A percentile compares a stretch with the other conserved stretches of the same genome.
phyloP scores from a whole-genome alignment of 64 coral and sea anemone genomes.

The Actinia tenebrosa region DNA sequence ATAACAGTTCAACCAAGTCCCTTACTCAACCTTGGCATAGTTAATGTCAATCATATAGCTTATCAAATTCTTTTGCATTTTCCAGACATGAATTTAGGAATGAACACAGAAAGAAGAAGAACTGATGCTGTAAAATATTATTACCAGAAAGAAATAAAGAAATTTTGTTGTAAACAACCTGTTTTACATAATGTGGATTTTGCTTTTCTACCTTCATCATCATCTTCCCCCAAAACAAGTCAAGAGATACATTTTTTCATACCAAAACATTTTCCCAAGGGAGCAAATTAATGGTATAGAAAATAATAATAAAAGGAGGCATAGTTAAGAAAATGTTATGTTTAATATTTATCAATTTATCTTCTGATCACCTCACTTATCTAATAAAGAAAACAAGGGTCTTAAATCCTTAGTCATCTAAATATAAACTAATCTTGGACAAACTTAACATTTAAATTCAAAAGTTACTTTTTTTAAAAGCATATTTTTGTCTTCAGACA shows the following conservation, averaged over 20 bases:
- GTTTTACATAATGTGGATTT: neutral
- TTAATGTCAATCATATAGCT: neutral
- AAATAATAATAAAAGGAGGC: neutral
- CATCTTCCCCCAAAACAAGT: too few relatives aligned
- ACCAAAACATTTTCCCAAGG: too few relatives aligned
- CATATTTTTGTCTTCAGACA: neutral
- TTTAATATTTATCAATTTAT: neutral
- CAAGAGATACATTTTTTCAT: too few relatives aligned
- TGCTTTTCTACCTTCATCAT: neutral
- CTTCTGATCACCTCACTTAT: neutral
- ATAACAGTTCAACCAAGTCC: too few relatives aligned
- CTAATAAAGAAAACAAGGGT: neutral
- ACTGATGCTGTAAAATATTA: neutral
- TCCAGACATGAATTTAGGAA: constrained; percentile 4
- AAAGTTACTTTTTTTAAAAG: neutral
- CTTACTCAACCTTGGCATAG: too few relatives aligned
- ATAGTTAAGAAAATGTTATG: neutral
- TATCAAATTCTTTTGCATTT: neutral
- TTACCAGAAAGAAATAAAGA: neutral
- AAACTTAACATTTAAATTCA: neutral
- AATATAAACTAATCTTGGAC: neutral
- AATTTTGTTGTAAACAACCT: neutral
- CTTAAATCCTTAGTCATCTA: neutral
- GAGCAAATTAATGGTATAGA: too few relatives aligned
- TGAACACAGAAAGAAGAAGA: constrained; percentile 6